Base-by-base conservation (phyloP, 2,888 invertebrate genomes). In the Trissonchulus latispiculum region DNA sequence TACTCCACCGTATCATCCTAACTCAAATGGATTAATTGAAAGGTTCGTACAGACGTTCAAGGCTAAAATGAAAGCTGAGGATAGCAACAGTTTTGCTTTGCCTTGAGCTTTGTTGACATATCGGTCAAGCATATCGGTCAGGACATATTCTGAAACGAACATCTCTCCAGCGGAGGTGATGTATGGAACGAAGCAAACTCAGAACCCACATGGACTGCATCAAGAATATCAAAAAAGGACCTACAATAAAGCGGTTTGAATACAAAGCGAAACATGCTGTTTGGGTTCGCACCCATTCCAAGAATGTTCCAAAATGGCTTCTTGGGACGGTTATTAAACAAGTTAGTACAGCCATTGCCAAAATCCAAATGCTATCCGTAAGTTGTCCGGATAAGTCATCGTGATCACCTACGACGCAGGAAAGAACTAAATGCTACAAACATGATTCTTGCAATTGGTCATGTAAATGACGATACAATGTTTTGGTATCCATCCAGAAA, bases 1-100 rank as follows among this genome's bases (percentile, higher is more conserved):
- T 1, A 74, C 75, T n/a, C 73, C 79, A 2, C 78, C 79, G 0
- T 81, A 76, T 67, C 79, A 80, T 74, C 79, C 80, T 0, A 76
- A 76, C 33, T 76, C 76, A 15, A 82, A 81, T 72, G 80, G 81
- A 1, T 74, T 76, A 33, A 80, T 77, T 1, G 80, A 81, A 73
- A 67, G 79, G 3, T 74, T 77, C n/a, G 79, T 79, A 2, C 77
- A 78, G 72, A 77, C 75, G 1, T 75, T 79, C 69, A 79, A 79
- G 62, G 8, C 8, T 23, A 48, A 48, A 23, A 15, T 48, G 8
- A 48, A 48, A 48, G 23, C 8, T 48, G 8, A 48, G 8, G 23
- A 48, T 8, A 15, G 48, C 23, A 48, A 48, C 8, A 48, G 8
- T 15, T 48, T 23, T 8, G 8, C 48, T 15, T 15, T 48, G 8